A percentile compares a stretch with the other conserved stretches of the same genome.
These are phyloP conservation scores for Harmothoe impar DNA, from an alignment of 2,888 invertebrate species.

Conservation along the genomic window DNA sequence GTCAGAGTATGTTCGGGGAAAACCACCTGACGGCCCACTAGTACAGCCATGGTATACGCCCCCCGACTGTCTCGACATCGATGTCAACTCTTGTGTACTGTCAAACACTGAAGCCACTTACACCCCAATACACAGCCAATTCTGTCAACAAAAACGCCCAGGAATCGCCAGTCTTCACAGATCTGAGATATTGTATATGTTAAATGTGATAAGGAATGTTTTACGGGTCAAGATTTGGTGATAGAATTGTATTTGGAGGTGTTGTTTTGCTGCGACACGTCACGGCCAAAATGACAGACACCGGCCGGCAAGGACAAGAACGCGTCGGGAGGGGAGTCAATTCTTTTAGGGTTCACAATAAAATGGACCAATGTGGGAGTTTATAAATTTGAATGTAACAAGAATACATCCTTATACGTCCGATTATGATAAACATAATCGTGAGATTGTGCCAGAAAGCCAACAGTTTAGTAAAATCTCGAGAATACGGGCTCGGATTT, in stretches of 20 bases:
- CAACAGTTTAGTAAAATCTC: background rate
- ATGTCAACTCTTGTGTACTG: constrained; percentile 45
- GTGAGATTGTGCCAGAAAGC: background rate
- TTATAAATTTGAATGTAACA: too few species aligned
- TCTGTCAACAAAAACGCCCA: background rate
- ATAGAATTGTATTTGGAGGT: background rate
- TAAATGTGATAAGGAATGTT: background rate
- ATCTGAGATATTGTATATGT: too few species aligned
- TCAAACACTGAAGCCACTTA: constrained; percentile 38
- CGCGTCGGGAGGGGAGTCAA: background rate
- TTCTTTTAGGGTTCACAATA: too few species aligned
- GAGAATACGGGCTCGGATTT: background rate
- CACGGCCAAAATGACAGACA: constrained; percentile 13
- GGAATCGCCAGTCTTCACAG: too few species aligned
- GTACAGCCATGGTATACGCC: constrained; percentile 56
- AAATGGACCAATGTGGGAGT: too few species aligned
- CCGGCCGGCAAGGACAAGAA: constrained; percentile 63
- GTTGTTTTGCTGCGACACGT: constrained; percentile 61
- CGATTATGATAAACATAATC: too few species aligned
- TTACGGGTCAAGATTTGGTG: background rate
- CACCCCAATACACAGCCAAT: background rate
- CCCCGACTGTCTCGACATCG: background rate
- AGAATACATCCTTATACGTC: too few species aligned
- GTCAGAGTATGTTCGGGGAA: background rate
- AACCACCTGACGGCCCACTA: background rate